Conservation (phyloP, 2,888 invertebrate species). For the Craniophora ligustri region DNA sequence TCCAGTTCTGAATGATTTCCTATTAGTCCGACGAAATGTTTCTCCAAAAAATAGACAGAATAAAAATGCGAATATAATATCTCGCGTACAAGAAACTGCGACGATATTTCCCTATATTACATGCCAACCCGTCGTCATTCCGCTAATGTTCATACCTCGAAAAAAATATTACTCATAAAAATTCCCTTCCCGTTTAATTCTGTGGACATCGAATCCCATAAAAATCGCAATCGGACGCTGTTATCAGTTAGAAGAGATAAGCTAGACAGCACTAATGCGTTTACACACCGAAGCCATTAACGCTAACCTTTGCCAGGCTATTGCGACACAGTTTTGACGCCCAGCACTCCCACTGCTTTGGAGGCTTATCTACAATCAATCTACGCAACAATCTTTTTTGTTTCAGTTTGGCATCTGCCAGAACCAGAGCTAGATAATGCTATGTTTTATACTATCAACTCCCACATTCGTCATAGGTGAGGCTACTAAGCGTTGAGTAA, state of each 20-base stretch:
- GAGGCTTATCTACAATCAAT: constrained; percentile 11
- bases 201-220: constrained; percentile 16
- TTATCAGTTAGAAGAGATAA: constrained; percentile 60
- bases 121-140: constrained; percentile 18
- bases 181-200: constrained; percentile 41
- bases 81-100: not conserved
- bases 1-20: too few species aligned
- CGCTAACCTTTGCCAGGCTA: constrained; percentile 36
- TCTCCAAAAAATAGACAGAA: too few species aligned
- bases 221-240: constrained; percentile 40
- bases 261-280: constrained; percentile 67
- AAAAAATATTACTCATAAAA: constrained; percentile 48
- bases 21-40: too few species aligned
- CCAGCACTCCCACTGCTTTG: constrained; percentile 2
- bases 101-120: constrained; percentile 34
- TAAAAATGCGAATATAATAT: not conserved
- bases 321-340: constrained; percentile 22
- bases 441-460: too few species aligned
- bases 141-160: constrained; percentile 22
- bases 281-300: constrained; percentile 65
- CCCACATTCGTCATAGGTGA: too few species aligned
- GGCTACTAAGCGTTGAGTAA: too few species aligned
- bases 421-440: too few species aligned
- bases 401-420: not conserved
- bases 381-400: constrained; percentile 5